Percentiles rank a stretch among this genome's conserved stretches.
Evolutionary conservation across 1,140 invertebrate genomes (phyloP).

Genomic region (Ditylenchus dipsaci): DNA sequence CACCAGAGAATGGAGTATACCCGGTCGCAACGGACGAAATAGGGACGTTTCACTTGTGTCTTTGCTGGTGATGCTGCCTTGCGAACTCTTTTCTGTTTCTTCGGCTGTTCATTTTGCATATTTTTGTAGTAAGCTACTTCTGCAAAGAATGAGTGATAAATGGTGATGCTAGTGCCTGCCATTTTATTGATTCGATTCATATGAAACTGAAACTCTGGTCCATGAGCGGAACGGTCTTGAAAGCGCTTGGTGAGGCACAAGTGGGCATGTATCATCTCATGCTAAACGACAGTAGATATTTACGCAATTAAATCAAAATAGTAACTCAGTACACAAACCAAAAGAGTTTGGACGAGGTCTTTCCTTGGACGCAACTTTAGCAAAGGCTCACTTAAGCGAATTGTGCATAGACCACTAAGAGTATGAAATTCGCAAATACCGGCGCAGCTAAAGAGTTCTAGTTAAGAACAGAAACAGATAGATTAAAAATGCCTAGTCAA

Average conservation of each 20-base stretch:
- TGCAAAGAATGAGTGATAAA: slow-evolving; percentile 82
- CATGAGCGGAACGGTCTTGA: slow-evolving; percentile 67
- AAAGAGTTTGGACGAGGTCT: slow-evolving; percentile 84
- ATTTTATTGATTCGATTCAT: slow-evolving; percentile 86
- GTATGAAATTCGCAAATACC: slow-evolving; percentile 77
- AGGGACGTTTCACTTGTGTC: no score
- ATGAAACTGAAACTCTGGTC: slow-evolving; percentile 72
- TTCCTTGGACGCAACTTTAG: slow-evolving; percentile 83
- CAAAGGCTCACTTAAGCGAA: slow-evolving; percentile 76
- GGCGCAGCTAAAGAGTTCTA: slow-evolving; percentile 66
- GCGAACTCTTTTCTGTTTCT: no score
- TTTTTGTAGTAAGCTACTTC: slow-evolving; percentile 71
- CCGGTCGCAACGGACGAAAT: no score
- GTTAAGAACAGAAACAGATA: no score
- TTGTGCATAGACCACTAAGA: slow-evolving; percentile 71
- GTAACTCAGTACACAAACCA: no score
- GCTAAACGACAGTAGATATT: slow-evolving; percentile 63
- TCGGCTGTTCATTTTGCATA: no score
- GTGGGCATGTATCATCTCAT: slow-evolving; percentile 99
- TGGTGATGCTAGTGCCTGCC: slow-evolving; percentile 79
- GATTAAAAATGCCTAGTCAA: slow-evolving; percentile 74
- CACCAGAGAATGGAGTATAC: no score
- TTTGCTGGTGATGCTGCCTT: no score
- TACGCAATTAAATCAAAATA: no score
- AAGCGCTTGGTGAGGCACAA: slow-evolving; percentile 72